phyloP scores from a whole-genome alignment of 1,140 invertebrate genomes.

The Euschistus heros region DNA sequence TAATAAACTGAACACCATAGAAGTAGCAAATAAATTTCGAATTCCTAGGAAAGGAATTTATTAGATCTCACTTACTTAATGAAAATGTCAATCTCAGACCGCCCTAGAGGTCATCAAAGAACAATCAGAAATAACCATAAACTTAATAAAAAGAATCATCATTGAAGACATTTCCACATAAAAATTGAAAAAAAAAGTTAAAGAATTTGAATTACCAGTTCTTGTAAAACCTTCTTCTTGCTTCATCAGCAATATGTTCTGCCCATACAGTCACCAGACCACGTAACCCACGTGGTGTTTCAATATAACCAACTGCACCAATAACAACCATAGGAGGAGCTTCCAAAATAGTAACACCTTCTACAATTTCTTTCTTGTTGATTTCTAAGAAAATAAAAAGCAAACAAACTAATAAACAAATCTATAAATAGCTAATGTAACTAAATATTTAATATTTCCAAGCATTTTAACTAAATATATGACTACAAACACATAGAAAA shows the following conservation, averaged over 20 bases:
- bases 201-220: conserved; percentile 72
- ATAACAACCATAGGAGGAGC: conserved; percentile 97
- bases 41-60: no score
- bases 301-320: conserved; percentile 96
- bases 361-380: conserved; percentile 99
- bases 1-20: no score
- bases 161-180: background rate
- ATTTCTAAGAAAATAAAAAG: conserved; percentile 62
- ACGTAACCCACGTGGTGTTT: conserved; percentile 91
- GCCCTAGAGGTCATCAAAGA: conserved; percentile 24
- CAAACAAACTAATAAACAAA: background rate
- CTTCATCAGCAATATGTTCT: conserved; percentile 97
- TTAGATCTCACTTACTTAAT: no score
- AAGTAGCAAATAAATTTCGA: no score
- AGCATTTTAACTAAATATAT: no score
- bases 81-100: conserved; percentile 23
- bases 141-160: conserved; percentile 18
- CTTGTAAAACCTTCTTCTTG: conserved; percentile 96
- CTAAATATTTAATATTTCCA: background rate
- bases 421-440: background rate
- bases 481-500: no score
- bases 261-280: conserved; percentile 95
- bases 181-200: no score
- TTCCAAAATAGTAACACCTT: conserved; percentile 96
- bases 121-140: conserved; percentile 20